A percentile compares a stretch with the other conserved stretches of the same genome.
phyloP scores from a whole-genome alignment of 2,797 vertebrate species.

The Natrix natrix region DNA sequence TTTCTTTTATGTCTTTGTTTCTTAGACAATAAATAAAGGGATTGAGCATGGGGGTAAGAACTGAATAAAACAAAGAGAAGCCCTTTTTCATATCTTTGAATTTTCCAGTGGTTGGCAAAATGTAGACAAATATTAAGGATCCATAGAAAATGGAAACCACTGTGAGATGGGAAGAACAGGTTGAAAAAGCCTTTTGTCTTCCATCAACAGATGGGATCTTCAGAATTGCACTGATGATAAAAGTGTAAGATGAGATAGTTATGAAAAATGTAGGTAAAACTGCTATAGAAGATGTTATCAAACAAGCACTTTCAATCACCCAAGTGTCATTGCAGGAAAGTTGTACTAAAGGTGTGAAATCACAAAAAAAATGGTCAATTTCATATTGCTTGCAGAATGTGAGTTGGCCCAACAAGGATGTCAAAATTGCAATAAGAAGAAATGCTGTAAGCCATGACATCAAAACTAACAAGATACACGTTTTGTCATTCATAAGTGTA shows the following conservation, averaged over 20 bases:
- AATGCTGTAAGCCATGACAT: constrained; percentile 49
- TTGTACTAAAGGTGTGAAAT: constrained; percentile 43
- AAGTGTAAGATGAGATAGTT: constrained; percentile 38
- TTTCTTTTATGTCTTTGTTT: constrained; percentile 52
- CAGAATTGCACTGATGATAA: constrained; percentile 41
- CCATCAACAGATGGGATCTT: constrained; percentile 42
- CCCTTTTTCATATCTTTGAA: constrained; percentile 42
- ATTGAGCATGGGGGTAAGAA: constrained; percentile 51
- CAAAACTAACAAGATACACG: constrained; percentile 31
- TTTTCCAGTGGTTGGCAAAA: constrained; percentile 39
- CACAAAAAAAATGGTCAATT: constrained; percentile 53
- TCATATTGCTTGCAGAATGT: constrained; percentile 39
- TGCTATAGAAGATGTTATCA: constrained; percentile 30
- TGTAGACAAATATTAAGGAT: constrained; percentile 51
- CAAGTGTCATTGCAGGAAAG: constrained; percentile 32
- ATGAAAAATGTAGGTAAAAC: constrained; percentile 35
- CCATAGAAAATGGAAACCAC: constrained; percentile 54
- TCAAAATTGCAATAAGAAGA: constrained; percentile 36
- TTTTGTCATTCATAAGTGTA: constrained; percentile 26
- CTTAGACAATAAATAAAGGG: constrained; percentile 51
- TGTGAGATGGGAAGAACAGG: constrained; percentile 46
- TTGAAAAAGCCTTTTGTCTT: constrained; percentile 48
- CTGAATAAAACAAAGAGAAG: constrained; percentile 56
- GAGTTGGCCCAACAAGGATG: constrained; percentile 28
- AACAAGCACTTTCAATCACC: constrained; percentile 27